Evolutionary conservation across 2,797 vertebrate genomes (phyloP).

Genomic region (Benthosema pterotum): DNA sequence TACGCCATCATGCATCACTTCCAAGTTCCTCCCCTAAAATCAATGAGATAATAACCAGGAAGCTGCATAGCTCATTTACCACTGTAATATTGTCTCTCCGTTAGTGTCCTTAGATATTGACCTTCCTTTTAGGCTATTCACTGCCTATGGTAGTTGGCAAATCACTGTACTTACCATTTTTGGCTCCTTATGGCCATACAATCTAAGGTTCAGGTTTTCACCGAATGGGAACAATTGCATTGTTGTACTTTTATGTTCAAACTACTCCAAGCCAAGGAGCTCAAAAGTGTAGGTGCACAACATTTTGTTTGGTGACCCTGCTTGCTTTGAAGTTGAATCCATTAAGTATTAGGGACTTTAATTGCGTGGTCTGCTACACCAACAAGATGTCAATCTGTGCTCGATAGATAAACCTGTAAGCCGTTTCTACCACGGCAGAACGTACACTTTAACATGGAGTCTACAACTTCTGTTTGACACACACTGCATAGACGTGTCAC

Average conservation of each 20-base stretch:
- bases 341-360: slow-evolving; percentile 25
- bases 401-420: too few relatives aligned
- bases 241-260: slow-evolving; percentile 14
- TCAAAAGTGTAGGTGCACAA: background rate
- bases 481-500: too few relatives aligned
- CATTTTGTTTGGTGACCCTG: slow-evolving; percentile 9
- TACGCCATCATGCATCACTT: slow-evolving; percentile 23
- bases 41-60: slow-evolving; percentile 54
- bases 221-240: slow-evolving; percentile 11
- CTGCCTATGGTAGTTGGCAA: background rate
- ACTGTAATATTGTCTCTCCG: slow-evolving; percentile 20
- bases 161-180: slow-evolving; percentile 43
- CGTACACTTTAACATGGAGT: too few relatives aligned
- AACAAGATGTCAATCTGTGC: too few relatives aligned
- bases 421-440: too few relatives aligned
- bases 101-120: slow-evolving; percentile 47
- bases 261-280: slow-evolving; percentile 14
- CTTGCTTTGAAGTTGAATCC: slow-evolving; percentile 33
- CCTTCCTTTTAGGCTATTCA: slow-evolving; percentile 33
- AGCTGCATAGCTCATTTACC: slow-evolving; percentile 41
- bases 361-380: too few relatives aligned
- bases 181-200: slow-evolving; percentile 45
- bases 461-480: too few relatives aligned
- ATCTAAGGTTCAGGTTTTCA: slow-evolving; percentile 18
- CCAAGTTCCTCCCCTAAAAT: slow-evolving; percentile 36